A percentile compares a stretch with the other conserved stretches of the same genome.
Evolutionary conservation across 2,113 vertebrate genomes (phyloP).

Genomic region (Neogobius melanostomus): DNA sequence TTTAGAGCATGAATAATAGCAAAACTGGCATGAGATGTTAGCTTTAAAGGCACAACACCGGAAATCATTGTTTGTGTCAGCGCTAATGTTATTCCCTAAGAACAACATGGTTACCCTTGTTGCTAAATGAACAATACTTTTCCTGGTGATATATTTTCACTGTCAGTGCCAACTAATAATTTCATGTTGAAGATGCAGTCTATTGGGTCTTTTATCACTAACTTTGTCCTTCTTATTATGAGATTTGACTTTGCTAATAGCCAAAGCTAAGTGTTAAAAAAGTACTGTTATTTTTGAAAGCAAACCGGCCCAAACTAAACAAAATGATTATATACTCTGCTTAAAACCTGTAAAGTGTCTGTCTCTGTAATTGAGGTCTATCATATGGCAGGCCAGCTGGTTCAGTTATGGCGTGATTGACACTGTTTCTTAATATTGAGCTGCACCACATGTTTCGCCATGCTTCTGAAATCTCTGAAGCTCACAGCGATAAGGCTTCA

Average conservation of each 20-base stretch:
- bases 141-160: background rate
- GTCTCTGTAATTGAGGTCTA: constrained; percentile 33
- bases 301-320: background rate
- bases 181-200: too few species aligned
- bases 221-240: too few species aligned
- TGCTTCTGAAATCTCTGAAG: constrained; percentile 38
- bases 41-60: background rate
- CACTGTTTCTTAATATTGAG: constrained; percentile 48
- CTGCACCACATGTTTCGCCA: constrained; percentile 36
- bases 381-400: constrained; percentile 58
- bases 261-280: too few species aligned
- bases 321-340: too few species aligned
- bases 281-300: background rate
- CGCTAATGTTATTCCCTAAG: background rate
- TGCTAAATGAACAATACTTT: background rate
- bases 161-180: too few species aligned
- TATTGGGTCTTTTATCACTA: too few species aligned
- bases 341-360: constrained; percentile 9
- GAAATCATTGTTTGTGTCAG: background rate
- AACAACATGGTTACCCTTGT: background rate
- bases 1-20: constrained; percentile 8
- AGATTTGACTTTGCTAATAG: too few species aligned
- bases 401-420: constrained; percentile 47
- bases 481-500: constrained; percentile 24
- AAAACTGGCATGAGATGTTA: constrained; percentile 7